Evolutionary conservation across 2,888 invertebrate genomes (phyloP), one percentile per base, ranked within the genome.

Genomic region (Vesta saturnalis): DNA sequence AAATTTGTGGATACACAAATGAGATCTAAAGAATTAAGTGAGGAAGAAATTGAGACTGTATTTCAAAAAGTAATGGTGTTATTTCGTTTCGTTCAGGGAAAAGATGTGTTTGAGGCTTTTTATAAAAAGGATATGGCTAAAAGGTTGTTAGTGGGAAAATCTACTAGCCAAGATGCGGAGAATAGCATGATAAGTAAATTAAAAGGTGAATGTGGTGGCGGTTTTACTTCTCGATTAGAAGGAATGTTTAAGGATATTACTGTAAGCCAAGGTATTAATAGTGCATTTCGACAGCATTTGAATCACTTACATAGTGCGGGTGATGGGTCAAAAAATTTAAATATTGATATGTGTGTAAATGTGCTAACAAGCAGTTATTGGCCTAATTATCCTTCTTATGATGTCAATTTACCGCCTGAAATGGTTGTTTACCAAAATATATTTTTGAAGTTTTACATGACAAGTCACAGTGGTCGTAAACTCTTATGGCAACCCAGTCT

Each of bases 241-340:
- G 98, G 98, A 75, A 99, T 99, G 99, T 99, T 99, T 83, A 97
- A 97, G 81, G 99, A 99, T 79, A 98, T 99, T 93, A 97, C 98
- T 82, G 86, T 98, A 39, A 97, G 97, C 67, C 94, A 95, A 83
- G 97, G 97, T 80, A 93, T 99, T 72, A 97, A 95, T 85, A 90
- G 92, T 73, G 92, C 95, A 6, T 99, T 98, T 85, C 97, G 94
- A 84, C 96, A 96, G 88, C 92, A 77, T 30, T 55, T 77, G 10
- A 71, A 71, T 16, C 75, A 72, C 16, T 69, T 77, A 15, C 54
- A 77, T 4, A 69, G 64, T 8, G 67, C 64, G 19, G 69, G 72
- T 21, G 72, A 71, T 12, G 67, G 64, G 2, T 64, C 72, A 3
- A 64, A 67, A 15, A 73, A 73, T 12, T 82, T 83, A 43, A 84